Base-by-base conservation (phyloP, 2,888 invertebrate genomes). In the Byasa hedistus region DNA sequence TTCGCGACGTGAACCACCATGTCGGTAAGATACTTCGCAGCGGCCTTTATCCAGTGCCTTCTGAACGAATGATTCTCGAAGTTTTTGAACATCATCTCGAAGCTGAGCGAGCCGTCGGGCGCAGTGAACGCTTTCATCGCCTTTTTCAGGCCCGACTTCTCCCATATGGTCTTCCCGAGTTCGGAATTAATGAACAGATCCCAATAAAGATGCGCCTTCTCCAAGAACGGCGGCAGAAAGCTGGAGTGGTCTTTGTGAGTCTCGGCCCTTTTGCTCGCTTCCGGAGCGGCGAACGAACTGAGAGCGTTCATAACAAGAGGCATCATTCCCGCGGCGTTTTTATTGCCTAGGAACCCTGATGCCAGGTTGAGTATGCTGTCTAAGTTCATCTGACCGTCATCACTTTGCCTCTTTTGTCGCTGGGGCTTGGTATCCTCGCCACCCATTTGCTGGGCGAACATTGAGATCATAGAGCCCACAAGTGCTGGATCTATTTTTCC, bases 61-160 rank as follows among this genome's bases (percentile, higher is more conserved):
- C 97, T 93, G 76, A 96, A 95, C 58, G 95, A 94, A 66, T 95
- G 96, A 79, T 96, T 96, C 79, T 97, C 96, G 72, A 97, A 93
- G 73, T 95, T 94, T 75, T 95, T 95, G 73, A 96, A 93, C 76
- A 97, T 94, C 70, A 93, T 92, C 57, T 94, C 94, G 73, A 96
- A 95, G 77, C 95, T 94, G 68, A 96, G 86, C 69, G 93, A 94
- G 0, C 96, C 96, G 65, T 94, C 92, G 1, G 94, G 92, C 27
- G 95, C 95, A 4, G 93, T 92, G 83, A 97, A 96, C 0, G 85
- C 87, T 78, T 94, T 95, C 70, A 96, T 91, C 7, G 95, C 93
- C 58, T 93, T 93, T 71, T 94, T 94, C 21, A 96, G 86, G 0
- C 96, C 96, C 1, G 96, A 94, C 71, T 94, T 95, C 75, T 94